Conservation (phyloP, 2,797 vertebrate species). For the Chiloscyllium punctatum region DNA sequence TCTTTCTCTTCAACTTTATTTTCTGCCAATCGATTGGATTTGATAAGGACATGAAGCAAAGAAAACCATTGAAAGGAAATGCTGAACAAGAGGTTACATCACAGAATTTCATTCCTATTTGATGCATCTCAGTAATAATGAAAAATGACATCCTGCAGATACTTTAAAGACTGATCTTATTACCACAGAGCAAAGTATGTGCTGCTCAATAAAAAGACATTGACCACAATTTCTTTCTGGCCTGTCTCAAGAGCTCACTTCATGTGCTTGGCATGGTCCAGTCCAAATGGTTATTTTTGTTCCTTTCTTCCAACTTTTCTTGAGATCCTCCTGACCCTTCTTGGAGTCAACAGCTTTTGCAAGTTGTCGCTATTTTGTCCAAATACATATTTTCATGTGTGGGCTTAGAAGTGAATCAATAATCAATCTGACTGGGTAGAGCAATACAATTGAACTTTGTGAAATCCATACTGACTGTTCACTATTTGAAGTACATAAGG, state of each 20-base stretch:
- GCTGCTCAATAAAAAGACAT: background rate
- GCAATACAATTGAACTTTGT: background rate
- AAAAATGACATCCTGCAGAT: background rate
- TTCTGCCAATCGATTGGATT: background rate
- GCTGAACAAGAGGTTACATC: background rate
- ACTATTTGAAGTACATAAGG: background rate
- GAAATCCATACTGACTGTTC: background rate
- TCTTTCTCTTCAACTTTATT: background rate
- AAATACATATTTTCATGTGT: background rate
- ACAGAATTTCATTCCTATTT: background rate
- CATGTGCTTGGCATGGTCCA: background rate
- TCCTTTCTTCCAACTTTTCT: background rate
- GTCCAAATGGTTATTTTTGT: background rate
- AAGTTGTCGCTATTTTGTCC: background rate
- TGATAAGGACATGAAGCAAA: background rate
- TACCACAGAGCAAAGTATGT: background rate
- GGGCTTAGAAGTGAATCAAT: background rate
- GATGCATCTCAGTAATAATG: background rate
- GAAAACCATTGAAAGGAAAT: background rate
- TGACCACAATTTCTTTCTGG: background rate
- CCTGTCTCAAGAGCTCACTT: background rate
- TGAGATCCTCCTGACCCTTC: background rate
- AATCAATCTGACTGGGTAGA: background rate
- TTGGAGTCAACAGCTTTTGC: background rate
- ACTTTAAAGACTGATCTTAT: slow-evolving; percentile 4